Percentiles rank a stretch among this genome's conserved stretches.
phyloP scores from a whole-genome alignment of 2,797 vertebrate genomes.

The Selene dorsalis region DNA sequence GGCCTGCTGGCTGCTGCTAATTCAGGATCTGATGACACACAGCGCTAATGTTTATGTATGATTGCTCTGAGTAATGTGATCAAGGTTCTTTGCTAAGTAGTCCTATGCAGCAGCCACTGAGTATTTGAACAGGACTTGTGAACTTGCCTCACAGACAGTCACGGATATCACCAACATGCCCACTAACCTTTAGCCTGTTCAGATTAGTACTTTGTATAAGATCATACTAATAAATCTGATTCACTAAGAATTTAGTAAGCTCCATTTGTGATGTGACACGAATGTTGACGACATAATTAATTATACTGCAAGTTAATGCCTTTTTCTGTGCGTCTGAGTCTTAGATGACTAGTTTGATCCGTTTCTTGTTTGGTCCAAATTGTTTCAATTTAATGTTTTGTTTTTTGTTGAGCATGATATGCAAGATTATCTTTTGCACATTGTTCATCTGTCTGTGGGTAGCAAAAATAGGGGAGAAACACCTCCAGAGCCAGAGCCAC shows the following conservation, averaged over 20 bases:
- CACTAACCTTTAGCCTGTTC: background rate
- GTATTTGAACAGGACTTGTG: constrained; percentile 14
- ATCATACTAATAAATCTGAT: background rate
- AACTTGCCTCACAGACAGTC: constrained; percentile 11
- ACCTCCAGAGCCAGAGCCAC: constrained; percentile 50
- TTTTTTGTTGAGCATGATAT: background rate
- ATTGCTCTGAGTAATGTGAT: constrained; percentile 50
- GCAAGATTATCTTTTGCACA: background rate
- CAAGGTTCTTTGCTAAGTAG: constrained; percentile 18
- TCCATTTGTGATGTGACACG: constrained; percentile 2
- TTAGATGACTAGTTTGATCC: background rate
- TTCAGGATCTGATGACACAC: constrained; percentile 52
- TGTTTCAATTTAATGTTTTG: background rate
- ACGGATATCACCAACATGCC: constrained; percentile 5
- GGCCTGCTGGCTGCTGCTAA: constrained; percentile 53
- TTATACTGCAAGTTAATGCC: background rate
- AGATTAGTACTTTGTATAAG: constrained; percentile 4
- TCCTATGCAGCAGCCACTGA: constrained; percentile 9
- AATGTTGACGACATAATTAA: background rate
- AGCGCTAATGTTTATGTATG: constrained; percentile 53
- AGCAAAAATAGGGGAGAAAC: constrained; percentile 27
- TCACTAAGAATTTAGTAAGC: background rate
- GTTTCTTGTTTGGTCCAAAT: background rate
- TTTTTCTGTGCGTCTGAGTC: background rate
- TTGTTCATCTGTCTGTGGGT: background rate